These are phyloP conservation scores for Dunckerocampus dactyliophorus DNA, from an alignment of 2,113 vertebrate species.

Conservation along the genomic window DNA sequence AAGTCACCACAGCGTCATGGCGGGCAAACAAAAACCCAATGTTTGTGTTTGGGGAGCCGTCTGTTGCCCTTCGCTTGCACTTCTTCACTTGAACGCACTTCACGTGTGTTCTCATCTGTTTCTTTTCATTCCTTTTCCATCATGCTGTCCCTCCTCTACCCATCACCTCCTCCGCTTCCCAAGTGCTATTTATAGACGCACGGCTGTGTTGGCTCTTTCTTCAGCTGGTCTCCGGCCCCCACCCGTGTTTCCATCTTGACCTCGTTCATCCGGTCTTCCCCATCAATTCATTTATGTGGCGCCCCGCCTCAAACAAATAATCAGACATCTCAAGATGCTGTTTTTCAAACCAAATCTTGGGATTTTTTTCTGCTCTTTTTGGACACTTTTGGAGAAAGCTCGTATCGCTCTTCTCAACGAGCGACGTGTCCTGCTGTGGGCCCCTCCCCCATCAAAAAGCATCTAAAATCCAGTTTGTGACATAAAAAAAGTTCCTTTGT, in stretches of 20 bases:
- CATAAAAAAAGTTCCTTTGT: no score
- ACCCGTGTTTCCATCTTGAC: constrained; percentile 41
- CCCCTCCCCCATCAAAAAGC: no score
- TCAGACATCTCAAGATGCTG: no score
- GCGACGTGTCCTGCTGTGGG: no score
- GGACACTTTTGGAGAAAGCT: no score
- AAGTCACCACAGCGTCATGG: constrained; percentile 11
- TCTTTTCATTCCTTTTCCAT: constrained; percentile 27
- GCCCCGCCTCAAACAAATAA: no score
- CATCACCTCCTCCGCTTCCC: constrained; percentile 43
- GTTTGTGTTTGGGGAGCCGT: constrained; percentile 30
- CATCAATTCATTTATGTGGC: no score
- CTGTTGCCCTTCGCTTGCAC: constrained; percentile 13
- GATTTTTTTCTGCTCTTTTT: no score
- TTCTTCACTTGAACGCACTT: not conserved
- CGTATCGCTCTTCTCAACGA: no score
- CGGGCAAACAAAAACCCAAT: constrained; percentile 26
- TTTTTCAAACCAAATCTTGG: no score
- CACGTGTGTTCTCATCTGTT: not conserved
- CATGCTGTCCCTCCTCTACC: constrained; percentile 44
- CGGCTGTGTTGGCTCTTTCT: constrained; percentile 46
- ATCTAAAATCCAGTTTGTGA: no score
- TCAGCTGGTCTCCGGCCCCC: constrained; percentile 46
- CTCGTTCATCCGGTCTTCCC: constrained; percentile 6
- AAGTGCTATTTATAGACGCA: constrained; percentile 63